Evolutionary conservation across 1,140 invertebrate species (phyloP).

Genomic region (Pteromalus puparum): DNA sequence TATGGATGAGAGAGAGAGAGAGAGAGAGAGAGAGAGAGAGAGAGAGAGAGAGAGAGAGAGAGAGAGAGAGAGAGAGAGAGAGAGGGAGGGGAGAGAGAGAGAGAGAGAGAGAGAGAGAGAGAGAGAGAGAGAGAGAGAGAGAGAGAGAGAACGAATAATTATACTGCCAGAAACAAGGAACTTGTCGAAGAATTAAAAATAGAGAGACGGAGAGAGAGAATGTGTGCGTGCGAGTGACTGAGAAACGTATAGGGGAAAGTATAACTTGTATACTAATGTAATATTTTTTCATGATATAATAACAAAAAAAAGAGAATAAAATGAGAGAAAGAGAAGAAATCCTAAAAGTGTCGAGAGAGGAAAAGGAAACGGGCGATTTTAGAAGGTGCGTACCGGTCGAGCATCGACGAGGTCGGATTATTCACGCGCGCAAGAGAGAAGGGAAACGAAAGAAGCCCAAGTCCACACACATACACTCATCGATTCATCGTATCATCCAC

Average conservation of each 20-base stretch:
- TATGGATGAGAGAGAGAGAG: neutral
- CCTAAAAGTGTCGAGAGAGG: neutral
- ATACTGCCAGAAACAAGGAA: neutral
- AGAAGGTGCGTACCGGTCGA: conserved; percentile 5
- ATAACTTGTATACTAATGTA: conserved; percentile 31
- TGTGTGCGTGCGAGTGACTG: neutral
- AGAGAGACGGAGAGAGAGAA: neutral
- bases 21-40: neutral
- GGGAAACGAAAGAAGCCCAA: neutral
- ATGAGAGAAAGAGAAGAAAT: neutral
- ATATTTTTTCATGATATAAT: conserved; percentile 50
- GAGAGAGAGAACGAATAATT: neutral
- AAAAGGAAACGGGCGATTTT: neutral
- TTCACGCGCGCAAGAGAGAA: neutral
- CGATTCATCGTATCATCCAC: conserved; percentile 6
- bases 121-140: neutral
- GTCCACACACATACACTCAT: conserved; percentile 10
- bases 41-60: neutral
- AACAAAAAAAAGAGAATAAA: neutral
- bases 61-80: neutral
- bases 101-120: neutral
- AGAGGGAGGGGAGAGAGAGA: neutral
- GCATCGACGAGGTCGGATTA: conserved; percentile 20
- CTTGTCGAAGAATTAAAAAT: neutral
- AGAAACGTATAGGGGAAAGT: neutral